Conservation (phyloP, 2,888 invertebrate genomes). For the Hipparchia semele region DNA sequence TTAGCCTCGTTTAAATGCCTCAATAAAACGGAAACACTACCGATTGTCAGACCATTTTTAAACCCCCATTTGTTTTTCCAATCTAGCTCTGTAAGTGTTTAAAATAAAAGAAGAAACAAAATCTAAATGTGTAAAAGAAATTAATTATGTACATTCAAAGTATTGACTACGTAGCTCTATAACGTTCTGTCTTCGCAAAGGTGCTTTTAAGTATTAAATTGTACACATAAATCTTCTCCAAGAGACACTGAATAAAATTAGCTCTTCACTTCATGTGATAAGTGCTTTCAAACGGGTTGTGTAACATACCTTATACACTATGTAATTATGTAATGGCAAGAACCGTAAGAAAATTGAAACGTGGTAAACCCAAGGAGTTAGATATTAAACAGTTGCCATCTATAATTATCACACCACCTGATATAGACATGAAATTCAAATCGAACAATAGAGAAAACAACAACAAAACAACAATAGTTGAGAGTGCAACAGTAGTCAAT, state of each 20-base stretch:
- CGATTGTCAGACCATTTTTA: slow-evolving; percentile 26
- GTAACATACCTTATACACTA: neutral
- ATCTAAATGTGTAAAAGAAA: neutral
- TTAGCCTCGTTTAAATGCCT: slow-evolving; percentile 48
- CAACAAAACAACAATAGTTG: slow-evolving; percentile 38
- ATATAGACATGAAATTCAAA: slow-evolving; percentile 69
- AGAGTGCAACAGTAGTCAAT: slow-evolving; percentile 33
- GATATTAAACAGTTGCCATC: slow-evolving; percentile 56
- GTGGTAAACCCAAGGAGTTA: slow-evolving; percentile 79
- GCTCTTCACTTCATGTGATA: neutral
- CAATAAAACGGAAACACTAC: slow-evolving; percentile 46
- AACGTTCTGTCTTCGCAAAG: neutral
- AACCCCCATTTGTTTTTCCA: slow-evolving; percentile 30
- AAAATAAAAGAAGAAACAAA: slow-evolving; percentile 35
- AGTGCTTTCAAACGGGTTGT: neutral
- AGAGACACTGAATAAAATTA: neutral
- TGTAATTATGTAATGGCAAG: slow-evolving; percentile 86
- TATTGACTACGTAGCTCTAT: neutral
- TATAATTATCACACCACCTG: slow-evolving; percentile 69
- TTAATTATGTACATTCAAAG: neutral
- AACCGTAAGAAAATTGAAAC: slow-evolving; percentile 89
- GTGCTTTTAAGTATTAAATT: neutral
- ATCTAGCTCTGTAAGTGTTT: slow-evolving; percentile 41
- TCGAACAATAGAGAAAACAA: slow-evolving; percentile 50
- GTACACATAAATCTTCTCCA: neutral